Evolutionary conservation across 2,113 vertebrate genomes (phyloP).

Genomic region (Tautogolabrus adspersus): DNA sequence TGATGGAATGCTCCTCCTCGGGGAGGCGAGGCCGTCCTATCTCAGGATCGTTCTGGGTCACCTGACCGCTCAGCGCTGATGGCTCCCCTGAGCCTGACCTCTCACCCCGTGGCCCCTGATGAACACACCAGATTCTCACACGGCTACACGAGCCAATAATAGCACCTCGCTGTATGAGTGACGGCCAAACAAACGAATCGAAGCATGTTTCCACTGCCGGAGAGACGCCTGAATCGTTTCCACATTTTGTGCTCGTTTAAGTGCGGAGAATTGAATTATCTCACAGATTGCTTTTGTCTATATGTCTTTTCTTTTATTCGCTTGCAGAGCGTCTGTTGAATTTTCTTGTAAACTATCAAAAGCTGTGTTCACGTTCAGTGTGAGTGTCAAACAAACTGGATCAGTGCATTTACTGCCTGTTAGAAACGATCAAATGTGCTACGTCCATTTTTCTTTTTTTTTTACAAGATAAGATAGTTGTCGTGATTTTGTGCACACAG

Average conservation of each 20-base stretch:
- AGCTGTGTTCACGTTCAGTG: neutral
- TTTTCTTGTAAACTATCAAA: neutral
- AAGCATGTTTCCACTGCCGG: neutral
- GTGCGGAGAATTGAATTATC: neutral
- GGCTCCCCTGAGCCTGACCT: constrained; percentile 74
- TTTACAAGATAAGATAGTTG: too few species aligned
- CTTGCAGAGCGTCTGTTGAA: neutral
- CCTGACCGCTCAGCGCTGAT: constrained; percentile 63
- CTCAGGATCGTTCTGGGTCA: constrained; percentile 71
- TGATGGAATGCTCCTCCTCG: constrained; percentile 64
- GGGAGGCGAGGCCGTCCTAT: constrained; percentile 57
- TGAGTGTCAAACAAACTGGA: neutral
- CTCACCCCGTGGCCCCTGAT: constrained; percentile 67
- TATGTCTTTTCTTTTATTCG: neutral
- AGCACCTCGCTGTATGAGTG: constrained; percentile 23
- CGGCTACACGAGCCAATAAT: constrained; percentile 30
- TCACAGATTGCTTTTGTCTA: neutral
- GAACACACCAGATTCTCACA: constrained; percentile 77
- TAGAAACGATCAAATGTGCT: too few species aligned
- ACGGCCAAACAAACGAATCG: constrained; percentile 24
- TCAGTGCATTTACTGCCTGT: too few species aligned
- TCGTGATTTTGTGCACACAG: too few species aligned
- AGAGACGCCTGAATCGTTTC: constrained; percentile 3
- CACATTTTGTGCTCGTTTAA: constrained; percentile 4
- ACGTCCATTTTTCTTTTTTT: too few species aligned